Conservation (phyloP, 1,140 invertebrate species). For the Goniozus legneri region DNA sequence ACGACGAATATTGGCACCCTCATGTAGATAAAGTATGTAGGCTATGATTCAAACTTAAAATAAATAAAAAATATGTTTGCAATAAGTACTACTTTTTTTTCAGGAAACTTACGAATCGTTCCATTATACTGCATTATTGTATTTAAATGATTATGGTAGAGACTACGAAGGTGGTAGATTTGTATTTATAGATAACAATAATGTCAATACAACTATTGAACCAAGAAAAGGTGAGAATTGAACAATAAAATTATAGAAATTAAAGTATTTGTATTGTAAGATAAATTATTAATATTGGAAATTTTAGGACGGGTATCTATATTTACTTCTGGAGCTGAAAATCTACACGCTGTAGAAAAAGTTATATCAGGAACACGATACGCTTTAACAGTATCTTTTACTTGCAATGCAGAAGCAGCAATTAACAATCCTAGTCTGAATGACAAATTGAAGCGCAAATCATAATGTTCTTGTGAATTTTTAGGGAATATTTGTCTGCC, state of each 20-base stretch:
- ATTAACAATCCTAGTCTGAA: conserved; percentile 58
- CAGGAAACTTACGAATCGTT: conserved; percentile 81
- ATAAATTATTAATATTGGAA: conserved; percentile 4
- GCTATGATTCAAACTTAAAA: neutral
- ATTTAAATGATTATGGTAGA: conserved; percentile 69
- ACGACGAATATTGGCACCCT: conserved; percentile 86
- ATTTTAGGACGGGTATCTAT: conserved; percentile 67
- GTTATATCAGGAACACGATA: conserved; percentile 71
- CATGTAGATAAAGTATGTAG: conserved; percentile 78
- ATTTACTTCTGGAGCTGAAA: conserved; percentile 85
- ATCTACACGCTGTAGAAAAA: conserved; percentile 78
- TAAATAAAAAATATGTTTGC: conserved; percentile 6
- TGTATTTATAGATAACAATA: conserved; percentile 71
- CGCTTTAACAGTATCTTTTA: conserved; percentile 82
- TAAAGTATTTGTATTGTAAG: neutral
- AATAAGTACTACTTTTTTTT: conserved; percentile 32
- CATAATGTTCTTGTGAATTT: neutral
- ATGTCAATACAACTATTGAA: conserved; percentile 70
- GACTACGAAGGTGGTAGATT: conserved; percentile 83
- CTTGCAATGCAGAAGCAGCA: conserved; percentile 67
- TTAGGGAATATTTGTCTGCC: conserved; percentile 12
- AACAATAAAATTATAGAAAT: conserved; percentile 17
- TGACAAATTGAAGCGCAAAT: conserved; percentile 1
- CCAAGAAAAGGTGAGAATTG: conserved; percentile 74
- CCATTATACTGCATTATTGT: conserved; percentile 80